phyloP scores from a whole-genome alignment of 2,113 vertebrate genomes.

The Corythoichthys haematopterus region DNA sequence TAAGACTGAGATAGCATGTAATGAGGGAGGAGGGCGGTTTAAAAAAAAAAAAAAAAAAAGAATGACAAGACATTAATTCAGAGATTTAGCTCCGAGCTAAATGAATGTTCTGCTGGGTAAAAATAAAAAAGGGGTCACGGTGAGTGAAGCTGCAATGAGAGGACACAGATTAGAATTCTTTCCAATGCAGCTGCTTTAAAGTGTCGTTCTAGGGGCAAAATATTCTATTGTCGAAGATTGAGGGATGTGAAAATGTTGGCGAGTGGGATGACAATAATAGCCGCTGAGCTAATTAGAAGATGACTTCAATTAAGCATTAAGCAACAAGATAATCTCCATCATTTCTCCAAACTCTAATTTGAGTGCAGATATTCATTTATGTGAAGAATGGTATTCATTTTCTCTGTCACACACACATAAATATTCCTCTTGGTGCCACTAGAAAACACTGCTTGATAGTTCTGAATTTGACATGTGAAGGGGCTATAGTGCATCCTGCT shows the following conservation, averaged over 20 bases:
- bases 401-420: conserved; percentile 20
- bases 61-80: conserved; percentile 53
- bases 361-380: conserved; percentile 64
- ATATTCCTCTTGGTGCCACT: not conserved
- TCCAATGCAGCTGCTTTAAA: conserved; percentile 38
- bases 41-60: conserved; percentile 14
- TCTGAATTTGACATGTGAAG: conserved; percentile 38
- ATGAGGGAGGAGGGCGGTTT: conserved; percentile 41
- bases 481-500: conserved; percentile 64
- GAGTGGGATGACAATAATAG: conserved; percentile 58
- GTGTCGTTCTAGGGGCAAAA: no score
- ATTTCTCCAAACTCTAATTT: conserved; percentile 66
- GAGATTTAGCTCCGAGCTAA: conserved; percentile 57
- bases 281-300: conserved; percentile 60
- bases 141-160: conserved; percentile 55
- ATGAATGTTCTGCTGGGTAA: conserved; percentile 59
- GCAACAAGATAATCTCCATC: conserved; percentile 62
- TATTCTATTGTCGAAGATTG: conserved; percentile 49
- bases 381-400: conserved; percentile 65
- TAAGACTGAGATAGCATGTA: no score
- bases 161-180: conserved; percentile 49
- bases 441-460: conserved; percentile 1
- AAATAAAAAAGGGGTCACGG: conserved; percentile 58
- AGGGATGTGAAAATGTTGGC: conserved; percentile 56
- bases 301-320: conserved; percentile 68